Conservation (phyloP, 2,888 invertebrate genomes). For the Mythimna ferrago region DNA sequence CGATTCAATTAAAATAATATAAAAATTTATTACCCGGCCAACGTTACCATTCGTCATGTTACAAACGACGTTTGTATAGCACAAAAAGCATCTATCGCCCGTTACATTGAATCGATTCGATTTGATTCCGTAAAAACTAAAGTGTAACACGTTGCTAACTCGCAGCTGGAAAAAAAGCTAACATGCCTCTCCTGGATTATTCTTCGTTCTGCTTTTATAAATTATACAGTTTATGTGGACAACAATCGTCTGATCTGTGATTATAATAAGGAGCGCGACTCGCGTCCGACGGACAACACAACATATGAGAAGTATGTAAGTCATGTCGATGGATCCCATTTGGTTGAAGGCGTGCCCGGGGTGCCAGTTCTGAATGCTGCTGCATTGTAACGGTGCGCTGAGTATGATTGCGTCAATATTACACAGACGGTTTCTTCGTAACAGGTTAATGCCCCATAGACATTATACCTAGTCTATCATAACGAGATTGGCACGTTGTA, state of each 20-base stretch:
- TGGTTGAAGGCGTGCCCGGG: slow-evolving; percentile 74
- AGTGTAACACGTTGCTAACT: slow-evolving; percentile 78
- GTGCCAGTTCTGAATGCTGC: slow-evolving; percentile 73
- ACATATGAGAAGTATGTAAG: slow-evolving; percentile 69
- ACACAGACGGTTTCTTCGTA: slow-evolving; percentile 69
- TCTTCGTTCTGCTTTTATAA: slow-evolving; percentile 84
- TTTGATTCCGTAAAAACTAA: slow-evolving; percentile 78
- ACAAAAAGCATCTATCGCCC: slow-evolving; percentile 73
- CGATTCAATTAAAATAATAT: slow-evolving; percentile 62
- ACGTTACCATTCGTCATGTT: slow-evolving; percentile 71
- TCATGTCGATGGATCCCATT: slow-evolving; percentile 76
- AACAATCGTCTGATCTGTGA: slow-evolving; percentile 89
- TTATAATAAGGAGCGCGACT: slow-evolving; percentile 87
- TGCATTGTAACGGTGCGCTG: slow-evolving; percentile 76
- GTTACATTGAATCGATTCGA: slow-evolving; percentile 72
- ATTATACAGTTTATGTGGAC: slow-evolving; percentile 87
- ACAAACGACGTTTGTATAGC: slow-evolving; percentile 68
- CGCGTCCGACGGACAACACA: slow-evolving; percentile 80
- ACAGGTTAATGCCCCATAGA: slow-evolving; percentile 68
- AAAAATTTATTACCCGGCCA: slow-evolving; percentile 53
- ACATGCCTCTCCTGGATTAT: slow-evolving; percentile 75
- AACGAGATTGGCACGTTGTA: slow-evolving; percentile 68
- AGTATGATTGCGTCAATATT: slow-evolving; percentile 79
- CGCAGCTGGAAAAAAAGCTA: slow-evolving; percentile 76
- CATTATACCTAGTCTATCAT: slow-evolving; percentile 67